Percentiles rank a stretch among this genome's conserved stretches.
Evolutionary conservation across 2,113 vertebrate species (phyloP).

Genomic region (Callocephalon fimbriatum): DNA sequence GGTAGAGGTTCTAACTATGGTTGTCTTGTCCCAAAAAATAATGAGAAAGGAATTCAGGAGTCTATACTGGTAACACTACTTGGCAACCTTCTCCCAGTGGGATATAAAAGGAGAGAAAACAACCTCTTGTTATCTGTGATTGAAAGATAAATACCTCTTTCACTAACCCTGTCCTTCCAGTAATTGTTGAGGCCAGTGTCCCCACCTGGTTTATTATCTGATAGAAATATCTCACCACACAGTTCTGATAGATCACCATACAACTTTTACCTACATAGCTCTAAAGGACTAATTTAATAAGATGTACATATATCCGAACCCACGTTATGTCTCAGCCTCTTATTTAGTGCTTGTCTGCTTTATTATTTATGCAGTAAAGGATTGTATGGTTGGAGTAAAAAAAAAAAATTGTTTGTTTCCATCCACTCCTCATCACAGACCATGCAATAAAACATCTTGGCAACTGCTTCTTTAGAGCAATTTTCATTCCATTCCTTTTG

Average conservation of each 20-base stretch:
- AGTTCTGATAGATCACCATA: neutral
- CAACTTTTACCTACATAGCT: neutral
- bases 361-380: slow-evolving; percentile 18
- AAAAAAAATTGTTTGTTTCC: neutral
- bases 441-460: neutral
- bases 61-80: neutral
- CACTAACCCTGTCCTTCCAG: neutral
- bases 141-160: neutral
- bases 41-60: neutral
- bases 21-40: neutral
- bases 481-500: slow-evolving; percentile 31
- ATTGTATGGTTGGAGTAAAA: neutral
- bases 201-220: neutral
- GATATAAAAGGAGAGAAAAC: neutral
- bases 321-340: neutral
- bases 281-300: neutral
- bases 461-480: neutral
- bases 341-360: neutral
- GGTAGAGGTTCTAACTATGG: neutral
- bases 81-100: neutral
- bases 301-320: neutral
- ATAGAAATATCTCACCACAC: neutral
- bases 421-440: neutral
- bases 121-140: neutral
- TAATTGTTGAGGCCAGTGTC: neutral